A percentile compares a stretch with the other conserved stretches of the same genome.
Evolutionary conservation across 1,140 invertebrate species (phyloP).

Genomic region (Zaprionus taronus): DNA sequence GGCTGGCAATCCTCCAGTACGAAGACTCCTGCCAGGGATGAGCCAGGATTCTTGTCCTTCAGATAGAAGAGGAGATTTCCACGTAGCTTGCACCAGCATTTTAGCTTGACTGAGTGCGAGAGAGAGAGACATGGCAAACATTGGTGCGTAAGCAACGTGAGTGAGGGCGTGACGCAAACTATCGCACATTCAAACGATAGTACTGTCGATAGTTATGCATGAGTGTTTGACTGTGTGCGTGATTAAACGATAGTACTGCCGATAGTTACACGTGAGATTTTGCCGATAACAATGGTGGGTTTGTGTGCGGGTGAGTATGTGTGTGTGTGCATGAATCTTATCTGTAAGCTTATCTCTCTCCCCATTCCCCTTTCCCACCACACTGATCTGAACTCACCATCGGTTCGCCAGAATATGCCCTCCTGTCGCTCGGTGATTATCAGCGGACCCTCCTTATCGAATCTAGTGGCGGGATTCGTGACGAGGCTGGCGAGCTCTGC

Average conservation of each 20-base stretch:
- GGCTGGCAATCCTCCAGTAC: constrained; percentile 94
- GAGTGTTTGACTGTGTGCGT: background rate
- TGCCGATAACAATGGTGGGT: background rate
- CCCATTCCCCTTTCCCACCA: background rate
- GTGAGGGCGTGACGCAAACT: background rate
- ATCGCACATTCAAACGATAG: background rate
- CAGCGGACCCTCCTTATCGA: constrained; percentile 96
- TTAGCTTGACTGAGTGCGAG: constrained; percentile 88
- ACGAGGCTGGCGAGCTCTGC: constrained; percentile 93
- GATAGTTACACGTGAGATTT: background rate
- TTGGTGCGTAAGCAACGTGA: constrained; percentile 52
- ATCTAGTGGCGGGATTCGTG: constrained; percentile 93
- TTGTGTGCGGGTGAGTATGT: background rate
- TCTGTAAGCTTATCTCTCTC: background rate
- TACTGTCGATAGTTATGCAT: background rate
- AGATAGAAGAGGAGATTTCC: constrained; percentile 98
- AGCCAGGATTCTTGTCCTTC: constrained; percentile 94
- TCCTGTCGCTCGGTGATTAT: constrained; percentile 95
- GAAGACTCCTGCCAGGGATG: constrained; percentile 94
- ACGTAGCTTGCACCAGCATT: constrained; percentile 95
- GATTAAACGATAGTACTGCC: background rate
- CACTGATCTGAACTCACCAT: constrained; percentile 88
- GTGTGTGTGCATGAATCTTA: background rate
- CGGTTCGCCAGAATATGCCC: constrained; percentile 94
- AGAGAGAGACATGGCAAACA: constrained; percentile 26